Percentiles rank a stretch among this genome's conserved stretches.
Conservation (phyloP, 2,113 vertebrate genomes). For the Rhagologus leucostigma region DNA sequence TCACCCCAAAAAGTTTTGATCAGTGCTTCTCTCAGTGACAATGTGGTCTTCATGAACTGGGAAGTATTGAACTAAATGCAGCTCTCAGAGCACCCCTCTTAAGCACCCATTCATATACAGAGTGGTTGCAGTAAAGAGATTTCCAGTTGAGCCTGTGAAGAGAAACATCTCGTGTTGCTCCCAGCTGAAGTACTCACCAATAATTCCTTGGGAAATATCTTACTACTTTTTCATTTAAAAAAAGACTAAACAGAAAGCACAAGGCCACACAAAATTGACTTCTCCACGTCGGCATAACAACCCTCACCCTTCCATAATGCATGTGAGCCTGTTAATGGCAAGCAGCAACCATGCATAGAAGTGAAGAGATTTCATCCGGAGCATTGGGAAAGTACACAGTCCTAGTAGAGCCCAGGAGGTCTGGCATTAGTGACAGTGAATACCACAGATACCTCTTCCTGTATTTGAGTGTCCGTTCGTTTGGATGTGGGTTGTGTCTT, state of each 20-base stretch:
- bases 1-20: background rate
- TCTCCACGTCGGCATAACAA: background rate
- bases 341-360: constrained; percentile 52
- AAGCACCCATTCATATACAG: background rate
- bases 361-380: constrained; percentile 30
- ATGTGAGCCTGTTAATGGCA: constrained; percentile 23
- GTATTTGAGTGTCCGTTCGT: background rate
- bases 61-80: background rate
- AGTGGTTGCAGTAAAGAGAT: background rate
- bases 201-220: background rate
- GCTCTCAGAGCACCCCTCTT: background rate
- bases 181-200: background rate
- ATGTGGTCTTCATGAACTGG: background rate
- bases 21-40: background rate
- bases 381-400: background rate
- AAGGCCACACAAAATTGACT: constrained; percentile 41
- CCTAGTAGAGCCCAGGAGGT: constrained; percentile 45
- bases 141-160: constrained; percentile 2
- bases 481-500: constrained; percentile 35
- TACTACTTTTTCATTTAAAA: constrained; percentile 29
- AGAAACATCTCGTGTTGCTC: background rate
- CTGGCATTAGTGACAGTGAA: background rate
- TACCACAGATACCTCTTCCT: constrained; percentile 39
- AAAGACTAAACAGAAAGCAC: constrained; percentile 52
- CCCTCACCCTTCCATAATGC: constrained; percentile 14